Conservation (phyloP, 2,797 vertebrate species). For the Gorsachius magnificus region DNA sequence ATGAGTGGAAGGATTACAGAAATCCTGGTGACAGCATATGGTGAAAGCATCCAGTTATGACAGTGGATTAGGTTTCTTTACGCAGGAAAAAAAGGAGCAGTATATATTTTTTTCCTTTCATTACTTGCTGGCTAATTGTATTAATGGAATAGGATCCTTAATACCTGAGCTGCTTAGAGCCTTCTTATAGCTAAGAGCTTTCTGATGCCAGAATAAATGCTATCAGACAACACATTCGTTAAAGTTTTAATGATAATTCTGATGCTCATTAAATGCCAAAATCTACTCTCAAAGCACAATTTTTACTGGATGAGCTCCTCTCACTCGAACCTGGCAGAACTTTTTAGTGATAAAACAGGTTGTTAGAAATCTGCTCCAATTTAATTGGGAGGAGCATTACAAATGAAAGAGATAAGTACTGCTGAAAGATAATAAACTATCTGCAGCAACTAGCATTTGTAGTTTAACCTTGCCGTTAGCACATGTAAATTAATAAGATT, state of each 20-base stretch:
- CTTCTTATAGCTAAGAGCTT: neutral
- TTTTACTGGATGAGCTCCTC: neutral
- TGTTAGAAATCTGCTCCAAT: neutral
- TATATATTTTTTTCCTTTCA: neutral
- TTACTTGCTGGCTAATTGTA: neutral
- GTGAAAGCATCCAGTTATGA: neutral
- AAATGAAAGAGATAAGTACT: neutral
- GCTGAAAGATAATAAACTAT: neutral
- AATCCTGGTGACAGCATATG: neutral
- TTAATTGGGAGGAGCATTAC: neutral
- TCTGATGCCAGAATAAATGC: neutral
- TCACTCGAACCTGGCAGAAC: neutral
- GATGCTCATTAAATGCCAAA: slow-evolving; percentile 1
- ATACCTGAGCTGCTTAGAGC: neutral
- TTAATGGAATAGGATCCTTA: neutral
- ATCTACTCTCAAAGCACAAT: neutral
- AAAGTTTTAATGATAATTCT: neutral
- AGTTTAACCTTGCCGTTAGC: neutral
- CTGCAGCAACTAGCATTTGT: neutral
- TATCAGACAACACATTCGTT: neutral
- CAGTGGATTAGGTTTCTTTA: neutral
- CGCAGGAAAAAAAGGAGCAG: neutral
- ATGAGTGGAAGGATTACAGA: neutral
- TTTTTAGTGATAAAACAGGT: neutral
- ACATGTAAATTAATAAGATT: neutral